These are phyloP conservation scores for Hanleya hanleyi DNA, from an alignment of 2,888 invertebrate genomes.

Conservation along the genomic window DNA sequence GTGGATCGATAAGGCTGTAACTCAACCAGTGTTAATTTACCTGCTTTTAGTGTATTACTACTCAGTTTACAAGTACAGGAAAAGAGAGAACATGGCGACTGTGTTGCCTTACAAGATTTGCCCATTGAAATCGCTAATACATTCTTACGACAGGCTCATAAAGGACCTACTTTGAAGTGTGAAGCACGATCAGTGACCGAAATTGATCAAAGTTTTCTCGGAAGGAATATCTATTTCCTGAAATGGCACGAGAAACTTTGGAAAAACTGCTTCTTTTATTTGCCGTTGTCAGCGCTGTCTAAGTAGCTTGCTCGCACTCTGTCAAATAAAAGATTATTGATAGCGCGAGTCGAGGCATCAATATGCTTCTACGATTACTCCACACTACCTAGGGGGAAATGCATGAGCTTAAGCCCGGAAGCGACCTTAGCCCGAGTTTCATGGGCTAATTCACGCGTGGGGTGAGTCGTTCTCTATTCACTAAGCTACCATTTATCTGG, in stretches of 20 bases:
- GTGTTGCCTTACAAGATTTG: background rate
- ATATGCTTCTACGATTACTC: background rate
- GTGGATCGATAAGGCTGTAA: background rate
- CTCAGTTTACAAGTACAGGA: background rate
- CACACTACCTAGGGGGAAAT: background rate
- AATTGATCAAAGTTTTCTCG: background rate
- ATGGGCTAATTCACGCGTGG: background rate
- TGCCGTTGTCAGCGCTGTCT: background rate
- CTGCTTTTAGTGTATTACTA: slow-evolving; percentile 6
- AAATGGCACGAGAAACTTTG: background rate
- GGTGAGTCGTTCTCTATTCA: background rate
- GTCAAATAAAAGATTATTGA: background rate
- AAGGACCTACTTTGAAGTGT: background rate
- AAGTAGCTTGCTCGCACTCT: background rate
- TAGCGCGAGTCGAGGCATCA: background rate
- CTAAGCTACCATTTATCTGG: background rate
- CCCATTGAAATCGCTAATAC: background rate
- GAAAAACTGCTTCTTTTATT: background rate
- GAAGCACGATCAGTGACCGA: background rate
- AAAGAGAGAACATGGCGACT: background rate
- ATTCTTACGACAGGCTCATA: background rate
- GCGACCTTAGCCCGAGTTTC: background rate
- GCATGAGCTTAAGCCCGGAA: background rate
- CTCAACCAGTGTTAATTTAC: slow-evolving; percentile 6
- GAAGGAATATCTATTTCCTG: slow-evolving; percentile 4